Conservation (phyloP, 2,113 vertebrate species). For the Zapornia atra region DNA sequence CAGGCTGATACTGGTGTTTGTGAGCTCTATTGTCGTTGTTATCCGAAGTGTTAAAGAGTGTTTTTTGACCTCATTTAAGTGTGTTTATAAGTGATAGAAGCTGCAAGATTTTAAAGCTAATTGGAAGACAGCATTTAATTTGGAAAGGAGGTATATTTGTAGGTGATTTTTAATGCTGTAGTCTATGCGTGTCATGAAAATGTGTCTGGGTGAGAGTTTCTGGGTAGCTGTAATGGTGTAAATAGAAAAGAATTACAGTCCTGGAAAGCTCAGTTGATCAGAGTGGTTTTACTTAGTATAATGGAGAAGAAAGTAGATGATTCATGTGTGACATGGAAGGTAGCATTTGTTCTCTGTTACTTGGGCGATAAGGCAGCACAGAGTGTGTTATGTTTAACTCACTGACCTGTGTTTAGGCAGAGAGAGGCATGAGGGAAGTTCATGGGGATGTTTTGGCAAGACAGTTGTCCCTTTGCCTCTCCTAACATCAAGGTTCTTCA, state of each 20-base stretch:
- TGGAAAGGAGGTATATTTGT: background rate
- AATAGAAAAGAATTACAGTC: background rate
- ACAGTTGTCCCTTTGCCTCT: background rate
- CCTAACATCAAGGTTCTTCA: background rate
- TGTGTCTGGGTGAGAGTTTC: background rate
- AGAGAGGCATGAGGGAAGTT: background rate
- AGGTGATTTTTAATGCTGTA: constrained; percentile 5
- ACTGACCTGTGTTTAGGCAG: background rate
- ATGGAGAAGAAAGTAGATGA: constrained; percentile 12
- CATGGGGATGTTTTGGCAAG: background rate
- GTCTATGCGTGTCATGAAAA: background rate
- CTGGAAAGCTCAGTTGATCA: background rate
- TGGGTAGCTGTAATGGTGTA: background rate
- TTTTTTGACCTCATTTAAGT: background rate
- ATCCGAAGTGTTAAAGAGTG: background rate
- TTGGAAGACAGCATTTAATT: background rate
- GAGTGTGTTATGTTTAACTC: background rate
- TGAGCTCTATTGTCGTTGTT: background rate
- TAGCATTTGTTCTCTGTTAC: constrained; percentile 37
- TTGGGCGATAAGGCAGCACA: background rate
- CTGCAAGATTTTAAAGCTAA: background rate
- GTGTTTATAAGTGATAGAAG: background rate
- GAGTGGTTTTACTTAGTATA: constrained; percentile 4
- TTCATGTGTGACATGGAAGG: background rate
- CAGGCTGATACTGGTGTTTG: background rate